Percentiles rank a stretch among this genome's conserved stretches.
These are phyloP conservation scores for Drosophila prosaltans DNA, from an alignment of 1,140 invertebrate genomes.

Conservation along the genomic window DNA sequence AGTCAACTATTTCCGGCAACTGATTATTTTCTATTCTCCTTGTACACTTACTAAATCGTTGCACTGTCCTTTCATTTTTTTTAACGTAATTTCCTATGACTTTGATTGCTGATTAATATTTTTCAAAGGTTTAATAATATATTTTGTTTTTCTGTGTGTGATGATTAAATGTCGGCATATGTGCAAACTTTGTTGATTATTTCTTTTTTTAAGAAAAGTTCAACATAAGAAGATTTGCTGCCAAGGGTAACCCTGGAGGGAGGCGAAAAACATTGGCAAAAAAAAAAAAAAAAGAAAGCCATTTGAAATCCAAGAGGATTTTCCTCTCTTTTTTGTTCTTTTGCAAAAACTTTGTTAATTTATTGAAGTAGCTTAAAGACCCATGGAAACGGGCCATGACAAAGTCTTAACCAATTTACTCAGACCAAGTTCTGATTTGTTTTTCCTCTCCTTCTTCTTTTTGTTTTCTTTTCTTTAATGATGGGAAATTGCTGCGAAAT, in stretches of 20 bases:
- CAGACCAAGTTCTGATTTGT: not conserved
- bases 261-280: not conserved
- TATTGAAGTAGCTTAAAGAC: not conserved
- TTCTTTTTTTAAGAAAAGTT: slow-evolving; percentile 8
- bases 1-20: too few relatives aligned
- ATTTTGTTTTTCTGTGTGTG: slow-evolving; percentile 16
- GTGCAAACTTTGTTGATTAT: slow-evolving; percentile 26
- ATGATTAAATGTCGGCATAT: slow-evolving; percentile 57
- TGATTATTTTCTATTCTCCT: not conserved
- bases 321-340: not conserved
- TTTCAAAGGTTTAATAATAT: not conserved
- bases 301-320: slow-evolving; percentile 6
- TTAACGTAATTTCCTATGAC: slow-evolving; percentile 24
- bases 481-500: not conserved
- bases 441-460: too few relatives aligned
- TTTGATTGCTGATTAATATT: slow-evolving; percentile 25
- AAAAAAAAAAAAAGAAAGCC: not conserved
- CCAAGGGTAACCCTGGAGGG: slow-evolving; percentile 23
- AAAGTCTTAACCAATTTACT: slow-evolving; percentile 1
- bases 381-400: not conserved
- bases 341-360: slow-evolving; percentile 3
- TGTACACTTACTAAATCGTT: not conserved
- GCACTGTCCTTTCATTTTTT: not conserved
- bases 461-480: not conserved
- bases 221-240: slow-evolving; percentile 27